Evolutionary conservation across 2,888 invertebrate species (phyloP), one percentile per base, ranked within the genome.

Genomic region (Drosophila austrosaltans): DNA sequence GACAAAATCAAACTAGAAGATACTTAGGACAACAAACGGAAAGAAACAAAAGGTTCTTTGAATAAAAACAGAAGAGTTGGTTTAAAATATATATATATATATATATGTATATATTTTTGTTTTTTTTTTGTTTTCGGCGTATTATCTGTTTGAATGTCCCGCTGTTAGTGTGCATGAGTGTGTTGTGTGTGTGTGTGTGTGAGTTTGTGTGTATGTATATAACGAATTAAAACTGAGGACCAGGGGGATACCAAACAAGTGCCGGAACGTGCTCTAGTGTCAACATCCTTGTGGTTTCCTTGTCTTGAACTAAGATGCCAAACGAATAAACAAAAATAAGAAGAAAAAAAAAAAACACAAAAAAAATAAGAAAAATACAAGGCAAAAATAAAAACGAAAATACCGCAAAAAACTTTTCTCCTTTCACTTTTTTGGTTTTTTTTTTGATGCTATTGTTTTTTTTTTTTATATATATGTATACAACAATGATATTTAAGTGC

Each of bases 181-280:
- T 22, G 44, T 44, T 44, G 20, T 44, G 20, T 20, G 42, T 6
- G 20, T 65, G 40, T 57, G 71, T 25, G 44, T 42, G 16, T 57
- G 57, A 53, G 53, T 54, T 57, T 62, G 65, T 40, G 53, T 65
- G 60, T 39, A 81, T 32, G 12, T 28, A 36, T 59, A 59, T 25
- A 40, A 39, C 59, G 42, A 20, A 22, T 48, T 12, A 57, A 64
- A 63, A 63, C 53, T 54, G 74, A 59, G 48, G 59, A 68, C 25
- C 39, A 39, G 60, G 25, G 39, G 72, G 72, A 72, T 48, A 62
- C 73, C 68, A 75, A 64, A 64, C 71, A 81, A 85, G 89, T 82
- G 69, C 68, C 73, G 74, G 59, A 87, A 74, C 89, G 84, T 85
- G 84, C 75, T 80, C 66, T 64, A 85, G 84, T 77, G 75, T 64